Conservation (phyloP, 2,888 invertebrate species). For the Drosophila quasianomalipes region DNA sequence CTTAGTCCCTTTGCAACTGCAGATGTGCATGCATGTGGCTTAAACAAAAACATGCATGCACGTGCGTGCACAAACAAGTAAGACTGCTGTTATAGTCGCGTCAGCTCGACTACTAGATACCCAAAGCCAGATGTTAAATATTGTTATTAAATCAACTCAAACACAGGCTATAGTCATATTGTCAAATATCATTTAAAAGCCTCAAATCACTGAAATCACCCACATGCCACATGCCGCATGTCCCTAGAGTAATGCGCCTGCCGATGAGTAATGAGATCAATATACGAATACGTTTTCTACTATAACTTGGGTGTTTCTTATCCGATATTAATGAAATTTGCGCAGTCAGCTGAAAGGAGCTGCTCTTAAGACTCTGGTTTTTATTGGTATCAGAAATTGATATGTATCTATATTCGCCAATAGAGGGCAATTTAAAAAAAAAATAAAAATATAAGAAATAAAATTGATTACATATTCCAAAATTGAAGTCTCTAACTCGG, state of each 20-base stretch:
- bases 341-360: not conserved
- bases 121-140: not conserved
- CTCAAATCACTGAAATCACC: not conserved
- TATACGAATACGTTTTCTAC: not conserved
- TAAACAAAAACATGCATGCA: conserved; percentile 46
- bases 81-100: not conserved
- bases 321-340: not conserved
- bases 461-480: not conserved
- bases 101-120: not conserved
- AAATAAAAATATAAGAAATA: conserved; percentile 25
- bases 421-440: not conserved
- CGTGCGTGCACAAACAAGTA: conserved; percentile 4
- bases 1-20: conserved; percentile 53
- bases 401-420: not conserved
- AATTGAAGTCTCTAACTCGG: not conserved
- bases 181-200: not conserved
- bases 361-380: not conserved
- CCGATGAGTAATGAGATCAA: no score
- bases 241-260: not conserved
- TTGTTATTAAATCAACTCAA: not conserved
- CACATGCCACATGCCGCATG: no score
- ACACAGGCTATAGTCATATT: not conserved
- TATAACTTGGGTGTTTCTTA: not conserved
- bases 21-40: conserved; percentile 61
- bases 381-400: not conserved